Evolutionary conservation across 2,113 vertebrate genomes (phyloP).

Genomic region (Euleptes europaea): DNA sequence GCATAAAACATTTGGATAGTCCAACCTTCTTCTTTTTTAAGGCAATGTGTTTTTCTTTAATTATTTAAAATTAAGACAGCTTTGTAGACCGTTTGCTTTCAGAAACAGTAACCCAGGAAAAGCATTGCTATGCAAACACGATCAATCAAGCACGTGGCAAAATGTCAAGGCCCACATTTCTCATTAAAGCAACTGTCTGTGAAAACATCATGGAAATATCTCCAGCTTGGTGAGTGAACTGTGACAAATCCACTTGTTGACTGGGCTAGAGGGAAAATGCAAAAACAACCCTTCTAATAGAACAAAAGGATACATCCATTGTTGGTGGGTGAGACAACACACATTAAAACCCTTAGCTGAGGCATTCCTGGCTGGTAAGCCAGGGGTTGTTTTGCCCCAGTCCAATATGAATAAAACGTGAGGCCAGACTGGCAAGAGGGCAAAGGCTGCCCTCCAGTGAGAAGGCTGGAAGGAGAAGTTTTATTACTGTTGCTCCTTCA

Average conservation of each 20-base stretch:
- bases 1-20: neutral
- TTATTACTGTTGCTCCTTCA: too few species aligned
- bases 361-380: too few species aligned
- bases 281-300: neutral
- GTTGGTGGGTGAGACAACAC: neutral
- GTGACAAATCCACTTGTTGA: neutral
- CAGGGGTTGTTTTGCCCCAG: too few species aligned
- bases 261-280: neutral
- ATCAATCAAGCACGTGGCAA: slow-evolving; percentile 4
- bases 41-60: neutral
- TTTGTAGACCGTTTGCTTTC: neutral
- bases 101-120: neutral
- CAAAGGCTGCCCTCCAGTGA: too few species aligned
- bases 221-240: slow-evolving; percentile 28
- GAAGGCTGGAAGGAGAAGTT: too few species aligned
- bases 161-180: slow-evolving; percentile 9
- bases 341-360: neutral
- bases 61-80: neutral
- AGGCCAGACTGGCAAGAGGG: too few species aligned
- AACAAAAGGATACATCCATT: neutral
- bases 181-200: neutral
- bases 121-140: neutral
- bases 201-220: slow-evolving; percentile 13
- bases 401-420: too few species aligned
- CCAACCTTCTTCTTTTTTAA: neutral